These are phyloP conservation scores for Passer montanus DNA, from an alignment of 2,113 vertebrate species.

Conservation along the genomic window DNA sequence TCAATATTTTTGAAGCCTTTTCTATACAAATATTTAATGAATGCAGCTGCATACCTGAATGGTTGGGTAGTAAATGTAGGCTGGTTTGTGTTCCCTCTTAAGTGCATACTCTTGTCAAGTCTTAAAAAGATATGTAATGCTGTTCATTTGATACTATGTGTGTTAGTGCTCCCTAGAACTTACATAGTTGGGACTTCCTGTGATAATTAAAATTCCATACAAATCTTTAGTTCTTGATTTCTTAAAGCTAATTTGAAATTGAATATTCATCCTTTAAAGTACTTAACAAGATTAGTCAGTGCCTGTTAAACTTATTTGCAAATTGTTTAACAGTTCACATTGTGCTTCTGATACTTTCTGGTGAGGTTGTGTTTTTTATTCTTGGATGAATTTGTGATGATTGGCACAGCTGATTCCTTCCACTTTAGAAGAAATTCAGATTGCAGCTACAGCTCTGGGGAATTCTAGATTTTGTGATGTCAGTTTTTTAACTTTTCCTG, in stretches of 20 bases:
- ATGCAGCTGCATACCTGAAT: slow-evolving; percentile 8
- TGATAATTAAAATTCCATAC: neutral
- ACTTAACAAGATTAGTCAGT: neutral
- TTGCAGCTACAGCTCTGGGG: neutral
- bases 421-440: neutral
- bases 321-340: neutral
- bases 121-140: neutral
- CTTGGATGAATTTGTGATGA: neutral
- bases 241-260: slow-evolving; percentile 1
- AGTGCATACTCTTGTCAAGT: neutral
- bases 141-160: neutral
- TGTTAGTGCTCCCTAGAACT: neutral
- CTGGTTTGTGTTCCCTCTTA: slow-evolving; percentile 4
- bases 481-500: neutral
- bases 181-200: neutral
- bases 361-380: neutral
- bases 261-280: neutral
- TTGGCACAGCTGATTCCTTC: neutral
- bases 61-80: neutral
- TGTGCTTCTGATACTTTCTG: neutral
- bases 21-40: slow-evolving; percentile 45
- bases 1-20: slow-evolving; percentile 24
- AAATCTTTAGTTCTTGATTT: neutral
- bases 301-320: neutral
- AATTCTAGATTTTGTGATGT: neutral